Base-by-base conservation (phyloP, 2,797 vertebrate genomes). In the Petrocephalus sullivani region DNA sequence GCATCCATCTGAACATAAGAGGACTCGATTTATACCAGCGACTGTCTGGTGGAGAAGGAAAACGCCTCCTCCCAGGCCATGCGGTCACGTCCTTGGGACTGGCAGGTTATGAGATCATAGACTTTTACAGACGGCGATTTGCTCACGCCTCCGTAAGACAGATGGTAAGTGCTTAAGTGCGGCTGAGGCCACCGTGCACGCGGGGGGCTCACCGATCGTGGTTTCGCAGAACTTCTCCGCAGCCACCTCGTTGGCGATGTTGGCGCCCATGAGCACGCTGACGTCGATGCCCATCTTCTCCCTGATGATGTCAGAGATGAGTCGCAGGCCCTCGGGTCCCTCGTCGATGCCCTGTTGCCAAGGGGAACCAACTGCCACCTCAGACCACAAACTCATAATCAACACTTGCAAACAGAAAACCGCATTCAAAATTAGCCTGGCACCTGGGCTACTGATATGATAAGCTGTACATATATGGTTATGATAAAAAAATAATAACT, bases 201-300 rank as follows among this genome's bases (percentile, higher is more conserved):
- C 23, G 41, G 1, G 33, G 28, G 28, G 51, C 91, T 95, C 94
- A 98, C 97, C 97, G 3, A 98, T 98, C 82, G 97, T 98, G 84
- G 96, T 98, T 95, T 98, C 97, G 88, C 97, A 98, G 93, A 98
- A 98, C 89, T 97, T 98, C 91, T 97, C 97, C 0, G 96, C 97
- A 0, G 97, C 97, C 78, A 98, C 97, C 91, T 98, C 97, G 0
- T 94, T 97, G 92, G 97, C 97, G 75, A 98, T 97, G 94, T 98
- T 98, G 88, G 97, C 97, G 57, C 97, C 97, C 97, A 98, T 98
- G 88, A 98, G 93, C 89, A 98, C 97, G 2, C 97, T 98, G 92
- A 98, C 95, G 86, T 98, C 97, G 53, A 98, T 97, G 88, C 93
- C 95, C 96, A 97, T 97, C 95, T 98, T 98, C 94, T 97, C 97